A percentile compares a stretch with the other conserved stretches of the same genome.
Conservation (phyloP, 2,113 vertebrate species). For the Craseonycteris thonglongyai region DNA sequence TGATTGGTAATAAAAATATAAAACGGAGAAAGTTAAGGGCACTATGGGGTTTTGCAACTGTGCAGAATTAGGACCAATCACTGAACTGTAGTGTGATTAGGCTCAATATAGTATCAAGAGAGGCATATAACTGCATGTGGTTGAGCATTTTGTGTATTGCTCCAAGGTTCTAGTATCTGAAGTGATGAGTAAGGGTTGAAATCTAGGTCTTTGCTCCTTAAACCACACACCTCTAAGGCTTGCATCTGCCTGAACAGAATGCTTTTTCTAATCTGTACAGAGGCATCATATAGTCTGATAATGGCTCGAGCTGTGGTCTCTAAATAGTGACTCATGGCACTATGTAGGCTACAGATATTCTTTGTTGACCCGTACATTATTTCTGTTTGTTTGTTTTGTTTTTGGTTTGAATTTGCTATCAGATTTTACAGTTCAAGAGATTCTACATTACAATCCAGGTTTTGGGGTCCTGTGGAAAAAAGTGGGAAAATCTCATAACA, state of each 20-base stretch:
- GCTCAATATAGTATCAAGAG: not conserved
- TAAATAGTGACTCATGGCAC: not conserved
- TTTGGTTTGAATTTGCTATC: not conserved
- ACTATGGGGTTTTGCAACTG: not conserved
- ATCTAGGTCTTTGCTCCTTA: not conserved
- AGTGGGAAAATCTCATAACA: not conserved
- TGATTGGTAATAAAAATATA: not conserved
- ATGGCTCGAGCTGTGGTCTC: not conserved
- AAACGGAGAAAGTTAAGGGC: not conserved
- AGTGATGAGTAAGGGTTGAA: not conserved
- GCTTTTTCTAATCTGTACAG: not conserved
- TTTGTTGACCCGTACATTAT: not conserved
- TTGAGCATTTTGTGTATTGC: not conserved
- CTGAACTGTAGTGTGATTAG: not conserved
- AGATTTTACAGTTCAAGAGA: not conserved
- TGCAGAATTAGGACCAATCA: not conserved
- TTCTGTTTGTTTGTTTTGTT: not conserved
- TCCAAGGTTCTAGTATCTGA: not conserved
- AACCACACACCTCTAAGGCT: rapidly evolving
- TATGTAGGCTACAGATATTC: not conserved
- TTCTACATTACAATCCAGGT: not conserved
- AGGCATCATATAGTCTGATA: not conserved
- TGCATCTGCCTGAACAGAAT: not conserved
- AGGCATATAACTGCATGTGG: not conserved
- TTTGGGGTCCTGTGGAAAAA: not conserved